Percentiles rank a stretch among this genome's conserved stretches.
Conservation (phyloP, 1,140 invertebrate species). For the Cepaea nemoralis region DNA sequence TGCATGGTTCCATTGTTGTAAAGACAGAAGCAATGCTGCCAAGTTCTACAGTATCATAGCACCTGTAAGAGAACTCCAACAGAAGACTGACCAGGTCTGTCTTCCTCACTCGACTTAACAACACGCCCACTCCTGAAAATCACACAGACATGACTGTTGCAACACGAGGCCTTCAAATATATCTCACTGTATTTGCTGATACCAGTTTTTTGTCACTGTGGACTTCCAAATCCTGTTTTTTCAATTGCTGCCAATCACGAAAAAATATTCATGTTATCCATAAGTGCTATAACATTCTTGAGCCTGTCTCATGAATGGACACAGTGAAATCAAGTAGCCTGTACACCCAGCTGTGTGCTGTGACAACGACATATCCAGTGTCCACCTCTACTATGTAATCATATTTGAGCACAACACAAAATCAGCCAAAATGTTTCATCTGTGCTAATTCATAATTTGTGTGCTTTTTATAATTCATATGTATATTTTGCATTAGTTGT, state of each 20-base stretch:
- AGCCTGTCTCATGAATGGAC: background rate
- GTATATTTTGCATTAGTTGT: no score
- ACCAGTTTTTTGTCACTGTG: conserved; percentile 17
- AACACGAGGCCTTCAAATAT: conserved; percentile 30
- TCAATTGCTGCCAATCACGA: background rate
- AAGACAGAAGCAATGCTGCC: conserved; percentile 55
- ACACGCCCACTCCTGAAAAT: background rate
- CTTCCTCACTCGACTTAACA: background rate
- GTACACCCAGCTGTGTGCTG: background rate
- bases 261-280: conserved; percentile 6
- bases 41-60: conserved; percentile 38
- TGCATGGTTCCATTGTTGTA: conserved; percentile 57
- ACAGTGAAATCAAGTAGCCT: background rate
- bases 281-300: background rate
- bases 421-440: no score
- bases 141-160: background rate
- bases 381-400: background rate
- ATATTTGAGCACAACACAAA: no score
- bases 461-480: no score
- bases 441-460: no score
- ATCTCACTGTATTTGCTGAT: conserved; percentile 12
- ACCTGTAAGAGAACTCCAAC: background rate
- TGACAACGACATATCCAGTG: background rate
- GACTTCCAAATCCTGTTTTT: conserved; percentile 32
- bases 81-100: background rate